Base-by-base conservation (phyloP, 2,797 vertebrate species). In the Salmo trutta region DNA sequence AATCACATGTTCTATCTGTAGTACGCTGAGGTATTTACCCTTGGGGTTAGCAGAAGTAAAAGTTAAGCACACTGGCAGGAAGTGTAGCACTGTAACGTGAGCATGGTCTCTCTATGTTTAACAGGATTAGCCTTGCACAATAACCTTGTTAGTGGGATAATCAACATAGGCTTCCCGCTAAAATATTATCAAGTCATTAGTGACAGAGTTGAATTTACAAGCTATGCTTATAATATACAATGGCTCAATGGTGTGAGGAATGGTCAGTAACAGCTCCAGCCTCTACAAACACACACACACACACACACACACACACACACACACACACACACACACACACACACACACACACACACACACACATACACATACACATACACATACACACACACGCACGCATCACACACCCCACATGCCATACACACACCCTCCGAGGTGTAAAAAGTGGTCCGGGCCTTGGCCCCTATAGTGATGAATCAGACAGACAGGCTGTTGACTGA, bases 121-220 rank as follows among this genome's bases (percentile, higher is more conserved):
- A 84, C 59, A 84, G 87, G 83, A 84, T 84, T 86, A 90, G 83
- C 85, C 83, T 87, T 87, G 85, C 75, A 87, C 76, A 75, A 31
- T 33, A 71, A 56, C 54, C 73, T 66, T 71, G 74, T 59, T 72
- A 51, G 54, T 53, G 33, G 19, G 67, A 71, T 69, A 79, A 75
- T 74, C 74, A 74, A 54, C 47, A 33, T 3, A 71, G 68, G 68
- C 29, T 36, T 65, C 52, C 47, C 41, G 24, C 62, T 75, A 75
- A 75, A 69, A 68, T n/a, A 16, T 75, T 33, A 52, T 36, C 56
- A 79, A 75, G 41, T 65, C 51, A 75, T 72, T 75, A 75, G 21
- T 6, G 21, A 12, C 59, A 10, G 21, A 62, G 59, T 12, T 24
- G 59, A 64, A 21, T 10, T 64, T 64, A 14, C 21, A 64, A 64